Evolutionary conservation across 1,140 invertebrate genomes (phyloP).

Genomic region (Apis dorsata): DNA sequence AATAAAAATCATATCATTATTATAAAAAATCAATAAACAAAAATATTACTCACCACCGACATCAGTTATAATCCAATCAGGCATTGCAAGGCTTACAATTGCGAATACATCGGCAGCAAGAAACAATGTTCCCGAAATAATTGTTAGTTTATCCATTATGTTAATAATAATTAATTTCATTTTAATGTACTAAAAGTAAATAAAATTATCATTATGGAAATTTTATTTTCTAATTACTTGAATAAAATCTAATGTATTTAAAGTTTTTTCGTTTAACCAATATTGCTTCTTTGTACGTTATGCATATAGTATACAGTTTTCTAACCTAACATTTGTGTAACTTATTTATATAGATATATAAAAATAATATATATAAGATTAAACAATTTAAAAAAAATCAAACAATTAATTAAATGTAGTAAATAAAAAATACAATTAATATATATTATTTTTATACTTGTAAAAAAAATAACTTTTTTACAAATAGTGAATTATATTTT

Average conservation of each 20-base stretch:
- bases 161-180: not conserved
- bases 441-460: not conserved
- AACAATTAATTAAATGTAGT: not conserved
- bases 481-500: constrained; percentile 11
- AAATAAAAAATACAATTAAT: not conserved
- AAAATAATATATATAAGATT: not conserved
- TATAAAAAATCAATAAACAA: not conserved
- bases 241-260: not conserved
- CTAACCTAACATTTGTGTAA: constrained; percentile 6
- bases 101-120: constrained; percentile 96
- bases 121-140: constrained; percentile 95
- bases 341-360: not conserved
- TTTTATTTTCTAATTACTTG: not conserved
- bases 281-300: not conserved
- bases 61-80: constrained; percentile 97
- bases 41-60: constrained; percentile 86
- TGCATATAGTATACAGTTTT: not conserved
- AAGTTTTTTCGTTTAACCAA: not conserved
- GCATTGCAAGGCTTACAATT: constrained; percentile 94
- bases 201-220: not conserved
- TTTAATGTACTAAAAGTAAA: not conserved
- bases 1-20: not conserved
- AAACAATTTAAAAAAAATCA: not conserved
- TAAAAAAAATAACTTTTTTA: not conserved
- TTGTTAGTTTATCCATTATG: constrained; percentile 94